phyloP scores from a whole-genome alignment of 2,113 vertebrate species.

The Mesocricetus auratus region DNA sequence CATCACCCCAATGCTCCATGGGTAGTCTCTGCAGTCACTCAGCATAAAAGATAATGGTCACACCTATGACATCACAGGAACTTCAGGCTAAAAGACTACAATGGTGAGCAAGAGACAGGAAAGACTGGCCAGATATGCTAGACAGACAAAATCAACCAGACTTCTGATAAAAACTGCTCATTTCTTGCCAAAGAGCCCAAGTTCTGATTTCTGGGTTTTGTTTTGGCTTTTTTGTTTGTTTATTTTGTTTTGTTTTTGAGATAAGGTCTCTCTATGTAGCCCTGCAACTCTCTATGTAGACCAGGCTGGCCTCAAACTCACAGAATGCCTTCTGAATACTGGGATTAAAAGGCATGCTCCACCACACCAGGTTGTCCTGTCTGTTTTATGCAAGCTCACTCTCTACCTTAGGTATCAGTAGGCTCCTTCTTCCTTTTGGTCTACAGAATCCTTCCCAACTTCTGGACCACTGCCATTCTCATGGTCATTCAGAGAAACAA shows the following conservation, averaged over 20 bases:
- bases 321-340: background rate
- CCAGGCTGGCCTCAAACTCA: background rate
- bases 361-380: background rate
- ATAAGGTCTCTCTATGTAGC: background rate
- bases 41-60: background rate
- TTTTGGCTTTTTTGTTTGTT: no score
- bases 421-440: background rate
- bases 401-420: background rate
- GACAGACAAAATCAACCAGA: background rate
- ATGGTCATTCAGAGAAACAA: conserved; percentile 22
- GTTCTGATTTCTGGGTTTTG: background rate
- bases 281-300: background rate
- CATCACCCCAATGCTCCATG: background rate
- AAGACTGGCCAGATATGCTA: background rate
- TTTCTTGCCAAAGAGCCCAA: background rate
- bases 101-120: background rate
- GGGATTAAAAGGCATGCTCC: background rate
- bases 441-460: background rate
- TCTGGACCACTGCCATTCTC: background rate
- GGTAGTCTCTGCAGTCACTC: background rate
- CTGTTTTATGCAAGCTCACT: background rate
- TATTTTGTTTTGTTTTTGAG: background rate
- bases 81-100: background rate
- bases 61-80: background rate
- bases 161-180: background rate